Conservation (phyloP, 1,140 invertebrate species). For the Parasteatoda tepidariorum region DNA sequence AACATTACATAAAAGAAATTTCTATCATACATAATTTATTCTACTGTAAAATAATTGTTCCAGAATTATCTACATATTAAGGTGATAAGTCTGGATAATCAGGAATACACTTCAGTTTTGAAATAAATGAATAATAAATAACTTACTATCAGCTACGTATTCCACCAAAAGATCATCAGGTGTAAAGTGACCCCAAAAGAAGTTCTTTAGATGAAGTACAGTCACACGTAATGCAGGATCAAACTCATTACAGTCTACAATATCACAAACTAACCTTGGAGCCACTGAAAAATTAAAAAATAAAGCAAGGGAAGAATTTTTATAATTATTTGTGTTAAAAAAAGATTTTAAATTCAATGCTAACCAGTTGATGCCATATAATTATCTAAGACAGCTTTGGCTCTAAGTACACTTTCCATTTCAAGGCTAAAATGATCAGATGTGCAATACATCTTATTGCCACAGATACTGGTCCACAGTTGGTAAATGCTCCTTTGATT, state of each 20-base stretch:
- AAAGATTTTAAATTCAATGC: not conserved
- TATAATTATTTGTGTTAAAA: not conserved
- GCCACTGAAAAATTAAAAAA: slow-evolving; percentile 33
- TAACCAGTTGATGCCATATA: slow-evolving; percentile 52
- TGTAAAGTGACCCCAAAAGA: not conserved
- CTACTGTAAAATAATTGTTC: too few relatives aligned
- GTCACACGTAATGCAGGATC: slow-evolving; percentile 25
- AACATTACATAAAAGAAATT: too few relatives aligned
- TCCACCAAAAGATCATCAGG: slow-evolving; percentile 29
- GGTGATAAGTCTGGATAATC: too few relatives aligned
- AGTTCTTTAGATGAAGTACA: slow-evolving; percentile 44
- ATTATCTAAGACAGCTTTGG: slow-evolving; percentile 34
- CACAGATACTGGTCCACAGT: slow-evolving; percentile 30
- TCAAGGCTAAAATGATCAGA: slow-evolving; percentile 23
- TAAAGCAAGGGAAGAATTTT: not conserved
- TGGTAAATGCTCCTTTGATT: slow-evolving; percentile 10
- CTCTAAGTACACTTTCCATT: slow-evolving; percentile 47
- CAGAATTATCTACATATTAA: too few relatives aligned
- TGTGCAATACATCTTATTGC: slow-evolving; percentile 14
- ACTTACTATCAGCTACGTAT: slow-evolving; percentile 46
- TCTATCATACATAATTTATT: too few relatives aligned
- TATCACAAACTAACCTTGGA: slow-evolving; percentile 22
- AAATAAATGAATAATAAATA: too few relatives aligned
- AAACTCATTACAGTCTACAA: slow-evolving; percentile 28
- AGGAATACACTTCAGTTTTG: too few relatives aligned